A percentile compares a stretch with the other conserved stretches of the same genome.
Evolutionary conservation across 2,888 invertebrate genomes (phyloP).

Genomic region (Deroplatys truncata): DNA sequence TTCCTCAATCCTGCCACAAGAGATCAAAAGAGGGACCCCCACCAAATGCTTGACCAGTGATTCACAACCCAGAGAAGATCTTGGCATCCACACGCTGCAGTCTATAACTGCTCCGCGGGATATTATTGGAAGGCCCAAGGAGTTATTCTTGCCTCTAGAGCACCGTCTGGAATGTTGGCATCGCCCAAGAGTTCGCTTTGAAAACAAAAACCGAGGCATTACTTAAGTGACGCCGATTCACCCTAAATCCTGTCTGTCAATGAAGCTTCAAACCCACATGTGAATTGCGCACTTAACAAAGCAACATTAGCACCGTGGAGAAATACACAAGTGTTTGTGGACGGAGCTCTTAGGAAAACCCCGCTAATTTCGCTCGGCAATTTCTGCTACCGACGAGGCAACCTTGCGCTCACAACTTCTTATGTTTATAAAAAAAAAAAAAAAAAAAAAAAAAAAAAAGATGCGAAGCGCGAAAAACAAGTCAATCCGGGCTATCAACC

Average conservation of each 20-base stretch:
- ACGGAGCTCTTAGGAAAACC: not conserved
- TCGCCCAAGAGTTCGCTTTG: not conserved
- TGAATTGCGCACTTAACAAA: too few species aligned
- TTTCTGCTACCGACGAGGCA: not conserved
- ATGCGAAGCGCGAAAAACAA: not conserved
- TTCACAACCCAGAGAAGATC: not conserved
- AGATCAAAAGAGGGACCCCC: not conserved
- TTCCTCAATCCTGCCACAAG: not conserved
- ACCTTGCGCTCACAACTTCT: not conserved
- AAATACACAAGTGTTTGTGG: not conserved
- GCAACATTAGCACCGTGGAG: not conserved
- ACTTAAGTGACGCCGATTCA: too few species aligned
- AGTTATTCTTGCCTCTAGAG: not conserved
- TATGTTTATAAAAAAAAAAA: not conserved
- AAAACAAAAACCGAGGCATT: not conserved
- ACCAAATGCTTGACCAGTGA: conserved; percentile 8
- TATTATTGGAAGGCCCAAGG: not conserved
- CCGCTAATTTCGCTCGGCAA: not conserved
- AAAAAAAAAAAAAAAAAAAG: not conserved
- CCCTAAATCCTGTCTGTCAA: not conserved
- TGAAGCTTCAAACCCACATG: not conserved
- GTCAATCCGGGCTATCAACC: not conserved
- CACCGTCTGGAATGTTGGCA: conserved; percentile 1
- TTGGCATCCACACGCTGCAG: not conserved
- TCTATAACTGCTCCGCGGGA: not conserved